Base-by-base conservation (phyloP, 37 sponge, comb jelly and placozoan genomes). In the Mnemiopsis leidyi region DNA sequence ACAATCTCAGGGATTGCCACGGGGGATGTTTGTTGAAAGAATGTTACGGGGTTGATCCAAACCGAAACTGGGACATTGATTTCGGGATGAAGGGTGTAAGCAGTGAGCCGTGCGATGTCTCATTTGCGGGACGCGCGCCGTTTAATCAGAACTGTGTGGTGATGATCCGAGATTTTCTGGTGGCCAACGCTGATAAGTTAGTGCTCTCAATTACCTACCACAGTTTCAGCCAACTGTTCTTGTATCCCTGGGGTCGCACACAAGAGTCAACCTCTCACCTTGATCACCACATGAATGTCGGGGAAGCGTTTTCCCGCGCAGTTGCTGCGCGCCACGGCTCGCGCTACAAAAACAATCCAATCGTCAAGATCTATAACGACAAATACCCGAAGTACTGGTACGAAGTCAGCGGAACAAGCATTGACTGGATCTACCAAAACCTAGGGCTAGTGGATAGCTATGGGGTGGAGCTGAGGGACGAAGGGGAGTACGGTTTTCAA, bases 61-160 rank as follows among this genome's bases (percentile, higher is more conserved):
- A 79, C 82, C 2, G 82, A 37, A 79, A 79, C 37, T 79, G 82
- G 82, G 82, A 79, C 36, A 33, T 32, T 5, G 36, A 79, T 37
- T 31, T 5, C 37, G 82, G 36, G 20, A 31, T 21, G 9, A 23
- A 20, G 82, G 82, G 82, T 1, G 21, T 1, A 23, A 36, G 37
- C 7, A 79, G 7, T 36, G 82, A 79, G 20, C 82, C 82, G 33
- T 79, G 82, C 32, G 38, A 35, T 79, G 3, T 5, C 37, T 32
- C 37, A 23, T 79, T 29, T 30, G 36, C 82, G 33, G 82, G 82
- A 7, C 1, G 36, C 31, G 23, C 23, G 36, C 31, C 82, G 29
- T 79, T 79, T 30, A 37, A 79, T 30, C 82, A 79, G 36, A 16
- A 32, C 5, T 79, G 82, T 79, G 82, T 79, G 0, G 31, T 18